phyloP scores from a whole-genome alignment of 2,113 vertebrate species.

The Gorsachius goisagi region DNA sequence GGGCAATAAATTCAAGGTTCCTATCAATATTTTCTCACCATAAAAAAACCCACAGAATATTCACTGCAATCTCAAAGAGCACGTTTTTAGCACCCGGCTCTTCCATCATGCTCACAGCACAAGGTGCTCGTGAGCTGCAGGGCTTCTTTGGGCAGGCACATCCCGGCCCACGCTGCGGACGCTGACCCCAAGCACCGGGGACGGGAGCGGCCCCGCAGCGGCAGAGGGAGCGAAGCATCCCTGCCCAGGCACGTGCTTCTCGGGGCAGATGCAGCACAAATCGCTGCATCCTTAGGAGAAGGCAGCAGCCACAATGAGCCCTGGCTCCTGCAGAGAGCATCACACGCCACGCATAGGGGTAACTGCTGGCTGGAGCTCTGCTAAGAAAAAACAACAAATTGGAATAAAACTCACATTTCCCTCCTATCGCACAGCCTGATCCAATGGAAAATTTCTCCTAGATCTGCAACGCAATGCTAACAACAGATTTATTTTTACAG shows the following conservation, averaged over 20 bases:
- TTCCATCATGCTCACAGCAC: not conserved
- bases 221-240: not conserved
- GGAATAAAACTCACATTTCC: not conserved
- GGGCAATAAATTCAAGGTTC: not conserved
- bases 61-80: not conserved
- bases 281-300: not conserved
- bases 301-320: not conserved
- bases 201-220: not conserved
- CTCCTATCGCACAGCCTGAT: not conserved
- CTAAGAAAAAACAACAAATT: not conserved
- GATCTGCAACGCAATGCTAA: not conserved
- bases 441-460: not conserved
- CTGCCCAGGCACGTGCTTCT: fast-evolving
- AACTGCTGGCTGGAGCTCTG: not conserved
- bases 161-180: not conserved
- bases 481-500: not conserved
- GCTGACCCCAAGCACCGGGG: fast-evolving
- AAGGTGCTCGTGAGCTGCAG: not conserved
- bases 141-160: not conserved
- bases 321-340: not conserved
- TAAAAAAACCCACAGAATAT: not conserved
- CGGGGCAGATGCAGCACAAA: not conserved
- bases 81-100: not conserved
- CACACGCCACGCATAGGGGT: not conserved
- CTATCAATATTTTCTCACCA: not conserved